Evolutionary conservation across 2,113 vertebrate genomes (phyloP), one percentile per base, ranked within the genome.

Genomic region (Corythaixoides concolor): DNA sequence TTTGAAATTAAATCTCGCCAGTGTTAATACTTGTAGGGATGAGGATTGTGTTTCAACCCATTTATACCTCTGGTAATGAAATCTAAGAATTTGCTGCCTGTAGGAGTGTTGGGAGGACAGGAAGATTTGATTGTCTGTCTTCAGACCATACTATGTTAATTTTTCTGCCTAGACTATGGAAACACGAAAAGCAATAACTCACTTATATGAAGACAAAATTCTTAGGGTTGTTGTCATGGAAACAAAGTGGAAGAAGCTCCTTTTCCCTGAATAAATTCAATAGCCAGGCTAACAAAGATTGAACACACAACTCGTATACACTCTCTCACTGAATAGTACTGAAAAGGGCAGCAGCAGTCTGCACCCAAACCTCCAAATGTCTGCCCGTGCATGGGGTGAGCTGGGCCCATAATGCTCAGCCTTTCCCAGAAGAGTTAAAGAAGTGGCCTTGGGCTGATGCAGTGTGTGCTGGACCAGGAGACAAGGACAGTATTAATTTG

Each of bases 171-270:
- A 77, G 91, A 68, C 73, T 95, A 70, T 86, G 80, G 96, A 93
- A 96, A 90, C 94, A 97, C 94, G 96, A 96, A 97, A 97, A 97
- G 96, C 96, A 96, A 95, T 97, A 98, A 98, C 93, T 98, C 85
- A 86, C 95, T 96, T 89, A 87, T 66, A 93, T 77, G 97, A 97
- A 96, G 95, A 96, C 88, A 93, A 96, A 97, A 97, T 95, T 97
- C 89, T 81, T 88, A 63, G 94, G 56, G 68, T 62, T 72, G 98
- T 98, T 98, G 98, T 95, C 97, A 97, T 98, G 96, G 98, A 97
- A 98, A 98, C 97, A 0, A 82, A 91, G 93, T 82, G 77, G 88
- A 75, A 97, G 83, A 84, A 93, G 93, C 94, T 97, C 52, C 59
- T 96, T 98, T 96, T 88, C 84, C 77, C 86, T 93, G 93, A 95